phyloP scores from a whole-genome alignment of 2,888 invertebrate genomes.

The Noctua janthina region DNA sequence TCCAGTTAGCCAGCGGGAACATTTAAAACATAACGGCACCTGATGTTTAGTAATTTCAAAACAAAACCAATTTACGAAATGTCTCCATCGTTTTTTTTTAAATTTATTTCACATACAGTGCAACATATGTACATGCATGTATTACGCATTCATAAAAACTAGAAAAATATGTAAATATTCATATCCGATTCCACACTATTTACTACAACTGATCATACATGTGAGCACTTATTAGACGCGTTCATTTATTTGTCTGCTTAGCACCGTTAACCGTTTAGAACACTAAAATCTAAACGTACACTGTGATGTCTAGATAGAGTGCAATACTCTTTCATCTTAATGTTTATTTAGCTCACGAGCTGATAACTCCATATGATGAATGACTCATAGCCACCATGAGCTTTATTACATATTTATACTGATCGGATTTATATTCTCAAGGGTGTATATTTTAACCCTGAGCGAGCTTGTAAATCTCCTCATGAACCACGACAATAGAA shows the following conservation, averaged over 20 bases:
- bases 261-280: not conserved
- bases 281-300: not conserved
- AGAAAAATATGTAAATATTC: not conserved
- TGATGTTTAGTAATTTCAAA: not conserved
- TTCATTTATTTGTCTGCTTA: not conserved
- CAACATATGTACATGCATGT: not conserved
- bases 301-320: not conserved
- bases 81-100: not conserved
- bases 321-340: not conserved
- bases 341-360: not conserved
- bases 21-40: not conserved
- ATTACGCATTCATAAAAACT: not conserved
- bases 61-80: conserved; percentile 7
- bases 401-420: conserved; percentile 30
- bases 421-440: conserved; percentile 24
- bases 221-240: not conserved
- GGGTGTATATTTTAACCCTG: conserved; percentile 9
- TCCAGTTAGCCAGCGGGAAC: no score
- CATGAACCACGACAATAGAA: conserved; percentile 1
- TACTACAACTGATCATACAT: not conserved
- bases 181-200: not conserved
- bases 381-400: not conserved
- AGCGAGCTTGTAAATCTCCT: conserved; percentile 24
- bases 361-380: not conserved
- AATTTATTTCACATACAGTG: not conserved